Percentiles rank a stretch among this genome's conserved stretches.
These are phyloP conservation scores for Cavia porcellus DNA, from an alignment of 2,113 vertebrate genomes.

Conservation along the genomic window DNA sequence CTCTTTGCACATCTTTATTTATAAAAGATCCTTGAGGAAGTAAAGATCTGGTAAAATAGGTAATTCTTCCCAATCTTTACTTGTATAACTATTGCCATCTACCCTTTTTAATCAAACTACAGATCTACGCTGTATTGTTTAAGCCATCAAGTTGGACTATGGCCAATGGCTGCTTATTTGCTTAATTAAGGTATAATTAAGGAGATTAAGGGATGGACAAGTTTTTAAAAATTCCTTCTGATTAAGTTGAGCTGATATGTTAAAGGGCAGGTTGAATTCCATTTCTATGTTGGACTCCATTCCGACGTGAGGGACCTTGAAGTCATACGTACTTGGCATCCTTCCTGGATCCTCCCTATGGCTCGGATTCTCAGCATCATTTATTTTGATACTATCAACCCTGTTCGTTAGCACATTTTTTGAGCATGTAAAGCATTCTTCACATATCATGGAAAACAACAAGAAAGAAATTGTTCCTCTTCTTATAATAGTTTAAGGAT, in stretches of 20 bases:
- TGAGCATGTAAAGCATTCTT: not conserved
- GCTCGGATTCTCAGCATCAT: not conserved
- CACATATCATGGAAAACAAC: not conserved
- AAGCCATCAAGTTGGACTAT: not conserved
- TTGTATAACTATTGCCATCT: not conserved
- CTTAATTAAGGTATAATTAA: not conserved
- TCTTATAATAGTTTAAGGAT: not conserved
- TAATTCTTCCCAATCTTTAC: not conserved
- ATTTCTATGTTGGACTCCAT: not conserved
- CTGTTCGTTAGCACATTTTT: not conserved
- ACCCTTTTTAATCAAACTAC: not conserved
- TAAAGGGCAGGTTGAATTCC: not conserved
- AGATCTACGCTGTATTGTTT: not conserved
- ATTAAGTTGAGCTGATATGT: not conserved
- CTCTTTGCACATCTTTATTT: not conserved
- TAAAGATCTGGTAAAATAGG: not conserved
- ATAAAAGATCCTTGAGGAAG: not conserved
- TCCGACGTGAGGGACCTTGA: not conserved
- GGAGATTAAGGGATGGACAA: not conserved
- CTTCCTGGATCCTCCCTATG: not conserved
- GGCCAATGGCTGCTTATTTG: not conserved
- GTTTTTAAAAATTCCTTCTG: not conserved
- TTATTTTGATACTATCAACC: not conserved
- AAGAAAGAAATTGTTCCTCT: not conserved
- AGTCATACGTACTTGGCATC: not conserved